These are phyloP conservation scores for Caiman crocodilus DNA, from an alignment of 2,797 vertebrate genomes.

Conservation along the genomic window DNA sequence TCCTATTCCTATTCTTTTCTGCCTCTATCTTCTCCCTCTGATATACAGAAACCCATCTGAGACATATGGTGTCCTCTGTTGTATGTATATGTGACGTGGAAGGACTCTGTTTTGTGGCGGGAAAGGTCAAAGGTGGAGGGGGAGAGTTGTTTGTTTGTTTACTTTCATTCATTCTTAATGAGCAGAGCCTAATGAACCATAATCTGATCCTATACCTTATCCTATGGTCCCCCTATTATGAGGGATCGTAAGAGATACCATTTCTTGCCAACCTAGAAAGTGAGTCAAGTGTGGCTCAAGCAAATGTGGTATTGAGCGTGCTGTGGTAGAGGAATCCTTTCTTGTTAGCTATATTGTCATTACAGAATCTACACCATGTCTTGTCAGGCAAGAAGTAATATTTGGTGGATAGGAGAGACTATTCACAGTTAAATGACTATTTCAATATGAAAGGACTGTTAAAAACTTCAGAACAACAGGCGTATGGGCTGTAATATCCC, in stretches of 20 bases:
- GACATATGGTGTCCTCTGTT: neutral
- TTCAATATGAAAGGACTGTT: slow-evolving; percentile 26
- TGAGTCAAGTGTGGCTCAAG: neutral
- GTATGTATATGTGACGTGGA: neutral
- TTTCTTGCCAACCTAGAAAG: neutral
- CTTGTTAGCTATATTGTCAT: slow-evolving; percentile 6
- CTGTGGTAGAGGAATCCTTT: neutral
- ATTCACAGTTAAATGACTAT: neutral
- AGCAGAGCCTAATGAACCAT: neutral
- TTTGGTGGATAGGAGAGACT: neutral
- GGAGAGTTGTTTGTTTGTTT: neutral
- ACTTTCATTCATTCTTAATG: neutral
- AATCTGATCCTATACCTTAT: neutral
- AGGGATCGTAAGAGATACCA: neutral
- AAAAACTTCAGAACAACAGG: neutral
- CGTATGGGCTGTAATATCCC: neutral
- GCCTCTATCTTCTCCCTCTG: neutral
- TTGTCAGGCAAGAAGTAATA: slow-evolving; percentile 19
- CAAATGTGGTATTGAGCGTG: neutral
- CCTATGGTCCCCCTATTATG: neutral
- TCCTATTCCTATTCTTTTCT: neutral
- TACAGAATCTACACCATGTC: neutral
- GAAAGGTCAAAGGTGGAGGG: too few relatives aligned
- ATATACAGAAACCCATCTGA: neutral
- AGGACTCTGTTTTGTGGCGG: neutral